A percentile compares a stretch with the other conserved stretches of the same genome.
Evolutionary conservation across 2,888 invertebrate genomes (phyloP).

Genomic region (Dynastes hyllus): DNA sequence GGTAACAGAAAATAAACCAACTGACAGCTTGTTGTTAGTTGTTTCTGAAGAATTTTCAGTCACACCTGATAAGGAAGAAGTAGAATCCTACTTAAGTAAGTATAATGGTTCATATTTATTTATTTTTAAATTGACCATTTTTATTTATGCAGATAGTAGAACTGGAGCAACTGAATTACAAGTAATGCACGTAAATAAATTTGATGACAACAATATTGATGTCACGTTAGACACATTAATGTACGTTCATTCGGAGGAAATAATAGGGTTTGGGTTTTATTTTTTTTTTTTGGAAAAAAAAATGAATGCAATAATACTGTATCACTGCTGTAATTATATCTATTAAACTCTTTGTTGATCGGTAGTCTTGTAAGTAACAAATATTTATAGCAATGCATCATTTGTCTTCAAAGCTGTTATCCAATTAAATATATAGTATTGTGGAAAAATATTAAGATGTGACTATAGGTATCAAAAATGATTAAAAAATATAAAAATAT

Average conservation of each 20-base stretch:
- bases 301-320: too few species aligned
- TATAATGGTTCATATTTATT: conserved; percentile 55
- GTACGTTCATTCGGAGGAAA: conserved; percentile 62
- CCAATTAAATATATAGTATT: too few species aligned
- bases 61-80: conserved; percentile 85
- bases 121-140: conserved; percentile 25
- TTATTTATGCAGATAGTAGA: conserved; percentile 62
- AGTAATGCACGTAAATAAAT: conserved; percentile 68
- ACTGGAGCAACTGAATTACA: conserved; percentile 66
- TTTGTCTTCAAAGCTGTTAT: neutral
- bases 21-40: conserved; percentile 86
- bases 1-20: conserved; percentile 69
- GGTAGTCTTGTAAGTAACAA: neutral
- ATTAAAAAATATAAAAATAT: neutral
- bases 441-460: neutral
- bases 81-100: conserved; percentile 87
- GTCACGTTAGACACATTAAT: conserved; percentile 71
- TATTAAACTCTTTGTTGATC: neutral
- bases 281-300: neutral
- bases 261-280: conserved; percentile 57
- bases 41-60: conserved; percentile 91
- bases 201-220: conserved; percentile 67
- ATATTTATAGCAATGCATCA: too few species aligned
- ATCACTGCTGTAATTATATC: too few species aligned
- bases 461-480: neutral